These are phyloP conservation scores for Melieria omissa DNA, from an alignment of 2,888 invertebrate genomes.

Conservation along the genomic window DNA sequence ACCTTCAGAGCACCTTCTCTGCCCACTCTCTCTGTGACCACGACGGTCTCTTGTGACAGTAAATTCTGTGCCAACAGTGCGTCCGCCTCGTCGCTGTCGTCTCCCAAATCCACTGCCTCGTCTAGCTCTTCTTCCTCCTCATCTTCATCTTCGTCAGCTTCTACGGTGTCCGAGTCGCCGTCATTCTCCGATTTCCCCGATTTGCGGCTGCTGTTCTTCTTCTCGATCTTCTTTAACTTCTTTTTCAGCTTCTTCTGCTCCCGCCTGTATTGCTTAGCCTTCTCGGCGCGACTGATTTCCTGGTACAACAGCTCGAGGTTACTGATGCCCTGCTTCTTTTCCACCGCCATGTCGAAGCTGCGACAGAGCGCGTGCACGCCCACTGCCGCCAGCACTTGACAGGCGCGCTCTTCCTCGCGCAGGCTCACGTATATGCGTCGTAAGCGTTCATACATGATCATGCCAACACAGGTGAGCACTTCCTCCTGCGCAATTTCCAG, in stretches of 20 bases:
- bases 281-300: constrained; percentile 88
- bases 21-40: neutral
- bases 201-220: constrained; percentile 58
- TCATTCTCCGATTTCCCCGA: constrained; percentile 41
- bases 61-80: neutral
- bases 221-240: constrained; percentile 77
- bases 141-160: constrained; percentile 43
- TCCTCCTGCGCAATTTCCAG: constrained; percentile 96
- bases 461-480: constrained; percentile 92
- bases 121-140: constrained; percentile 38
- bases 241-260: constrained; percentile 87
- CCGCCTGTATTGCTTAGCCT: constrained; percentile 83
- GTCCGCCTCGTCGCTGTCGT: constrained; percentile 44
- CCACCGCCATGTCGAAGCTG: constrained; percentile 90
- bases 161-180: constrained; percentile 62
- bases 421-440: constrained; percentile 87
- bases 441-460: constrained; percentile 90
- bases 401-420: constrained; percentile 92
- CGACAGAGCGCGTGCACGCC: constrained; percentile 88
- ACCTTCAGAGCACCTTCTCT: neutral
- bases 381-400: constrained; percentile 90
- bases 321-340: constrained; percentile 87
- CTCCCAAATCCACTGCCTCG: constrained; percentile 52
- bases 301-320: constrained; percentile 89
- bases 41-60: neutral